Evolutionary conservation across 23 tunicate species (phyloP), one percentile per base, ranked within the genome.

Genomic region (Styela plicata): DNA sequence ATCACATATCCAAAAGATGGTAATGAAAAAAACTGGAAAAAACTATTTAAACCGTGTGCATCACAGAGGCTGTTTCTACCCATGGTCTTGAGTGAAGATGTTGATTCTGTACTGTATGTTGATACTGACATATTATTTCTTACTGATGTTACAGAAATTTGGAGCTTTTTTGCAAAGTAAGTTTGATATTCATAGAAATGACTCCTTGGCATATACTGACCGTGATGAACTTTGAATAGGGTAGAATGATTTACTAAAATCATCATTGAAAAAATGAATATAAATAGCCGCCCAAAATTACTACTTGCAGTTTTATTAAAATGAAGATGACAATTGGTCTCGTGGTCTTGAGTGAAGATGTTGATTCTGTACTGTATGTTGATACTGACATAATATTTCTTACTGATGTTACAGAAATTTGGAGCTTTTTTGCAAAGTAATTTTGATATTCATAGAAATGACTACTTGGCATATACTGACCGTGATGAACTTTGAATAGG

Each of bases 1-100:
- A 84, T 92, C 2, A 71, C 63, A 13, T 92, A 87, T 64, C 97
- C 97, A 13, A 79, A 87, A 26, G 89, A 92, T 84, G 92, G 89
- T 2, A 61, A 92, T 74, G 78, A 52, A 19, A 52, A 64, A 19
- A 69, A 87, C 31, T 92, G 97, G 97, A 92, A 91, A 52, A 86
- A 83, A 32, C 75, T 91, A 7, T 91, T 91, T 69, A 91, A 91
- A 65, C 88, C 86, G 30, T 92, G 97, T 84, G 97, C 97, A 1
- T 87, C 97, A 44, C 97, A 92, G 69, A 71, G 97, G 62, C 64
- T 92, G 5, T 92, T 92, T 62, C 73, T 92, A 1, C 97, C 97
- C 31, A 31, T 83, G 20, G 34, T 92, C 16, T 36, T 92, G 31
- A 24, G 32, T 24, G 30, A 77, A 63, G 86, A 84, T 71, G 64